Conservation (phyloP, 2,888 invertebrate genomes). For the Lasioglossum morio region DNA sequence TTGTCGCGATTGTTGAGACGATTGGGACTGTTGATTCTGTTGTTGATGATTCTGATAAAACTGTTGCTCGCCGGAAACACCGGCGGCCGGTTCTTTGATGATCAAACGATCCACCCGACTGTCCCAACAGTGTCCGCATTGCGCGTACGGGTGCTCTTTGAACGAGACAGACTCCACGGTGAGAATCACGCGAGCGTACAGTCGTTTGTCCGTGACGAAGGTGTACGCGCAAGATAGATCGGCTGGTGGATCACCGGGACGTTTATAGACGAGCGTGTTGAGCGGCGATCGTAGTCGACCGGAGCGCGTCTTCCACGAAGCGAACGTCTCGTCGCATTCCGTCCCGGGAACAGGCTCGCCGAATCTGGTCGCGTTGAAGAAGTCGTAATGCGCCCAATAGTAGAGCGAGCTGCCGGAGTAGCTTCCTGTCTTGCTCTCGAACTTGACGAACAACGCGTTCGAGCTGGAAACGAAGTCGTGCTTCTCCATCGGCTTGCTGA, state of each 20-base stretch:
- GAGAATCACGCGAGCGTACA: conserved; percentile 92
- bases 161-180: conserved; percentile 92
- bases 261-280: conserved; percentile 94
- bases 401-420: conserved; percentile 97
- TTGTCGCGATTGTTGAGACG: background rate
- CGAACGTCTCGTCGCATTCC: conserved; percentile 94
- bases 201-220: conserved; percentile 92
- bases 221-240: conserved; percentile 93
- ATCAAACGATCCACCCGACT: conserved; percentile 94
- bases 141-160: conserved; percentile 87
- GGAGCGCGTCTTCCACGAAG: conserved; percentile 92
- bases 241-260: conserved; percentile 88
- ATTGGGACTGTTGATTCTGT: background rate
- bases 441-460: conserved; percentile 94
- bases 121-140: conserved; percentile 93
- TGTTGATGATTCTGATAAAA: conserved; percentile 21
- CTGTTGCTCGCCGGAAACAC: conserved; percentile 79
- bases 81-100: conserved; percentile 81
- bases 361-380: conserved; percentile 95
- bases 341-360: conserved; percentile 93
- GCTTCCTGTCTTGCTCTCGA: conserved; percentile 96
- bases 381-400: conserved; percentile 97
- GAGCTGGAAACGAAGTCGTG: conserved; percentile 96
- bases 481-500: conserved; percentile 96
- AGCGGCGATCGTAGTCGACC: conserved; percentile 93